Evolutionary conservation across 2,888 invertebrate species (phyloP).

Genomic region (Hetaerina titia): DNA sequence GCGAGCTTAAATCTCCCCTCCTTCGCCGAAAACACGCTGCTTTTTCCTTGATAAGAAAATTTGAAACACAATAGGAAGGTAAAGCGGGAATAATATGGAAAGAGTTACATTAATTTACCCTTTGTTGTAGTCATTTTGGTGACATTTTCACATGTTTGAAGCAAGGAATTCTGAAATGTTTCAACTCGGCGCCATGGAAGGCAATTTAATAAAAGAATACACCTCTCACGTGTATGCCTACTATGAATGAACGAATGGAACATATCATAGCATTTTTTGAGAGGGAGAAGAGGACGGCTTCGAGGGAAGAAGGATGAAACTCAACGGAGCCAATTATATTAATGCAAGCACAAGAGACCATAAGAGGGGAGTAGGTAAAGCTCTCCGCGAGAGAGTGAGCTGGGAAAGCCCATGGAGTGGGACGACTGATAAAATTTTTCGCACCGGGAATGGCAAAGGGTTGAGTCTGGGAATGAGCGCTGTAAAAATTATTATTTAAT

Average conservation of each 20-base stretch:
- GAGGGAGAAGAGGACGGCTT: background rate
- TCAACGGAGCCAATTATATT: constrained; percentile 30
- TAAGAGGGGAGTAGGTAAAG: background rate
- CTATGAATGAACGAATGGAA: background rate
- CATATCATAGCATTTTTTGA: background rate
- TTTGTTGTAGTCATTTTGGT: background rate
- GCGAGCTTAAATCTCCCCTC: background rate
- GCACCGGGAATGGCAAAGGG: background rate
- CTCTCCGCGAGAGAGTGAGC: background rate
- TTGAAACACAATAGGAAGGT: background rate
- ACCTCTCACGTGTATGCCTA: background rate
- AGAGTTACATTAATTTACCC: constrained; percentile 1
- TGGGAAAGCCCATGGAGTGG: background rate
- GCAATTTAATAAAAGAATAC: constrained; percentile 22
- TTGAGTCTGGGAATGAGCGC: background rate
- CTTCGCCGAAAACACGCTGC: background rate
- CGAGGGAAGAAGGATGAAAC: background rate
- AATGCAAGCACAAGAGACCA: constrained; percentile 22
- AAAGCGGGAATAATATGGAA: background rate
- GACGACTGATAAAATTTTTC: background rate
- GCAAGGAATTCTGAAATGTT: background rate
- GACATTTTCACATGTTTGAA: background rate
- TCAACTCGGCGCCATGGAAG: background rate
- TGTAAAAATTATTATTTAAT: background rate
- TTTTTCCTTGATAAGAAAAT: constrained; percentile 19